These are phyloP conservation scores for Glaucidium brasilianum DNA, from an alignment of 2,113 vertebrate species.

Conservation along the genomic window DNA sequence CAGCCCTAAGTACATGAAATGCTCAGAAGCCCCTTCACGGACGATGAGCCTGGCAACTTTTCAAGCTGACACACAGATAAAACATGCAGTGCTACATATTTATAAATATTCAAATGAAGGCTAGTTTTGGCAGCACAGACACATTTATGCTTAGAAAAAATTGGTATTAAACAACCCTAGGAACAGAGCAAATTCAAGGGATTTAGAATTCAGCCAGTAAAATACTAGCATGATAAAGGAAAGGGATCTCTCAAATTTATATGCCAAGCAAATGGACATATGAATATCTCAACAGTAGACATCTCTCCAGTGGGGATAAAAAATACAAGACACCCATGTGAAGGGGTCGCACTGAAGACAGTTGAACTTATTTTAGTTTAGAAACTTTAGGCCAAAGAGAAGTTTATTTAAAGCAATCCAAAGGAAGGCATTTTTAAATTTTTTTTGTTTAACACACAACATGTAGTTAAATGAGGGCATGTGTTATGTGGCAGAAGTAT, in stretches of 20 bases:
- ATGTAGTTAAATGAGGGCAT: not conserved
- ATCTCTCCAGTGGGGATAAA: not conserved
- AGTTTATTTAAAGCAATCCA: not conserved
- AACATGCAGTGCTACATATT: not conserved
- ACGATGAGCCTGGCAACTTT: not conserved
- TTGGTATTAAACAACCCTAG: not conserved
- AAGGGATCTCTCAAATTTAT: not conserved
- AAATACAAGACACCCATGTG: not conserved
- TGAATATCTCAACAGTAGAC: not conserved
- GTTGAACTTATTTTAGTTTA: not conserved
- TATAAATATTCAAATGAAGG: not conserved
- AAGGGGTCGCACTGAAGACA: not conserved
- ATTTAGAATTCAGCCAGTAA: not conserved
- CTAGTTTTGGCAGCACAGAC: not conserved
- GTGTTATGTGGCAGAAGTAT: not conserved
- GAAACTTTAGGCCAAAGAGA: not conserved
- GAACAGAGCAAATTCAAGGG: not conserved
- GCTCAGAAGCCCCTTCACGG: not conserved
- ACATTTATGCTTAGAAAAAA: not conserved
- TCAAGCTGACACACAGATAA: conserved; percentile 19
- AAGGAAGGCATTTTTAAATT: not conserved
- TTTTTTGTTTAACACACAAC: not conserved
- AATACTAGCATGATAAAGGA: not conserved
- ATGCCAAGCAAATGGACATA: not conserved
- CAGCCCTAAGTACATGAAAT: not conserved